A percentile compares a stretch with the other conserved stretches of the same genome.
phyloP scores from a whole-genome alignment of 2,797 vertebrate genomes.

The Mormyrus proboscirostris region DNA sequence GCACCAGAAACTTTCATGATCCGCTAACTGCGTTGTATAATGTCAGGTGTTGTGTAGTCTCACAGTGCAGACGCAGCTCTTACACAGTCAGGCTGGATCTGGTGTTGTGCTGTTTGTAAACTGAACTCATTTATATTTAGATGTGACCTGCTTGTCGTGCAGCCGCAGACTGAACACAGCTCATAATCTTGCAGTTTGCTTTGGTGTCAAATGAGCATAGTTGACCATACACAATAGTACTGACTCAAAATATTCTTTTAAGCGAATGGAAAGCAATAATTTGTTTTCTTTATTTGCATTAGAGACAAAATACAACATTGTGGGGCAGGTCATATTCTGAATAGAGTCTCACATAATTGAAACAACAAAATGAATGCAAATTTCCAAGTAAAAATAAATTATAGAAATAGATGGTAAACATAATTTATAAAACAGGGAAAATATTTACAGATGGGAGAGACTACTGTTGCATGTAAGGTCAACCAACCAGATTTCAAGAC shows the following conservation, averaged over 20 bases:
- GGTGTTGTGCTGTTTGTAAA: constrained; percentile 11
- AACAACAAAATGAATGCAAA: background rate
- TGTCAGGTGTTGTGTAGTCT: background rate
- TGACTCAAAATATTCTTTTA: background rate
- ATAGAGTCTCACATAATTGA: background rate
- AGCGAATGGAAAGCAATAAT: background rate
- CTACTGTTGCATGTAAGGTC: background rate
- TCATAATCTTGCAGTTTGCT: background rate
- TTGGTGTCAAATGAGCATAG: background rate
- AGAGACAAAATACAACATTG: background rate
- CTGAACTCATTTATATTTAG: constrained; percentile 13
- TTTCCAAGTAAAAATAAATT: background rate
- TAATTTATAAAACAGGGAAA: background rate
- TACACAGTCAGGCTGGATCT: background rate
- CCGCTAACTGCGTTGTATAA: background rate
- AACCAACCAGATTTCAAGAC: background rate
- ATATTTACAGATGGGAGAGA: constrained; percentile 7
- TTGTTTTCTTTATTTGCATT: background rate
- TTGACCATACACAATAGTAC: background rate
- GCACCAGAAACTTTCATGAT: background rate
- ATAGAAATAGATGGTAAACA: background rate
- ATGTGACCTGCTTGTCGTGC: background rate
- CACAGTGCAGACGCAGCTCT: background rate
- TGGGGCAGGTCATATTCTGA: background rate
- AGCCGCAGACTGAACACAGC: background rate